These are phyloP conservation scores for Rousettus leschenaultii DNA, from an alignment of 2,113 vertebrate genomes.

Conservation along the genomic window DNA sequence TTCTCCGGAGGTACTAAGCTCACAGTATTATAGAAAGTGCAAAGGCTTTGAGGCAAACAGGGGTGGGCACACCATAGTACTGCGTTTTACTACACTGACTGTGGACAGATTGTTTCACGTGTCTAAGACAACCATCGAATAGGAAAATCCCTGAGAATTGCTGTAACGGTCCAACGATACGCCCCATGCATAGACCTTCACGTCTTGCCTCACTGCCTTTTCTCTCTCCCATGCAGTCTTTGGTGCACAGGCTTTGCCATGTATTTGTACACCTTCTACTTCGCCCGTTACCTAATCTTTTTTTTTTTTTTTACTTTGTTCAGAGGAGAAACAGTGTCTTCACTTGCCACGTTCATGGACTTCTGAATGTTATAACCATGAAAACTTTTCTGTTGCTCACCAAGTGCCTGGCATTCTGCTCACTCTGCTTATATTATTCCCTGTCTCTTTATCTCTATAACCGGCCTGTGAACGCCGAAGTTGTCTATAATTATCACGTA, in stretches of 20 bases:
- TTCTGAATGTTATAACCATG: not conserved
- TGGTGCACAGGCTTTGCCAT: not conserved
- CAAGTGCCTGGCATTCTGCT: not conserved
- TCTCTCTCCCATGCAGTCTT: not conserved
- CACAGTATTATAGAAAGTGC: not conserved
- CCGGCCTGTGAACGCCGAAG: not conserved
- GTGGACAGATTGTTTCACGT: not conserved
- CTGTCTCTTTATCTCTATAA: too few species aligned
- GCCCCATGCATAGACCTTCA: not conserved
- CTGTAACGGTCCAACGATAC: fast-evolving
- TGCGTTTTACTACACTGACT: not conserved
- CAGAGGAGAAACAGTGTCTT: not conserved
- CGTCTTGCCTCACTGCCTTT: not conserved
- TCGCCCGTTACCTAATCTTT: not conserved
- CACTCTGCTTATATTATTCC: not conserved
- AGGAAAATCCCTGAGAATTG: not conserved
- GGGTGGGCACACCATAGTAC: not conserved
- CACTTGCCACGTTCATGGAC: not conserved
- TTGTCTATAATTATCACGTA: not conserved
- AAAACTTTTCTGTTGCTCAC: too few species aligned
- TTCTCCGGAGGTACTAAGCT: not conserved
- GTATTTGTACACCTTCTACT: not conserved
- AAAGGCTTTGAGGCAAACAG: too few species aligned
- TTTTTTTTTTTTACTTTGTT: not conserved
- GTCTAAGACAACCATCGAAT: not conserved